Evolutionary conservation across 2,888 invertebrate species (phyloP), one percentile per base, ranked within the genome.

Genomic region (Chaetogeoica ovagalla): DNA sequence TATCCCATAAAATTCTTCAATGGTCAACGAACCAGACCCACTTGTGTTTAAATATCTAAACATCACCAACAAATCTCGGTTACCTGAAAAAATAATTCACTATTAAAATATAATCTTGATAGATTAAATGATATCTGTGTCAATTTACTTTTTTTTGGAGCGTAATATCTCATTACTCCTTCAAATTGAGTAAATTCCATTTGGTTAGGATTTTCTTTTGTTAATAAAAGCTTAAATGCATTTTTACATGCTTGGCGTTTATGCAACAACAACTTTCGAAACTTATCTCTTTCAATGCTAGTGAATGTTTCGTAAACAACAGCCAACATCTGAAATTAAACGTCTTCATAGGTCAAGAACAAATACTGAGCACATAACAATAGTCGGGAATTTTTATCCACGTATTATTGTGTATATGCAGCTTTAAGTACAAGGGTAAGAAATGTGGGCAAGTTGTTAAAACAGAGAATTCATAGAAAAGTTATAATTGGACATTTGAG

Each of bases 281-380:
- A 93, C 86, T 95, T 96, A 84, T 93, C 92, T 66, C 94, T 92
- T 87, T 95, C 95, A 71, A 94, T 92, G 59, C 92, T 90, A 0
- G 94, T 94, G 86, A 95, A 96, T 0, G 94, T 92, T 87, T 95
- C 95, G 86, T 95, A 95, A 7, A 95, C 95, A 52, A 95, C 95
- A 81, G 95, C 95, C 84, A 95, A 88, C 91, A 95, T 92, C 92
- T 93, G 86, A 0, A 85, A 86, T 83, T 82, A 81, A 43, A 9
- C 1, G 9, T 6, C 4, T 43, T 43, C 7, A 43, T 43, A 43
- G 43, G 6, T 43, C 7, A 43, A 82, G 62, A 11, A 48, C 1
- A 48, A 48, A 48, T 13, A 48, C 3, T 11, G 13, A 3, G 11
- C 13, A 11, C 13, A 48, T 48, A 48, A 3, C 1, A 48, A 13